These are phyloP conservation scores for Yponomeuta sedellus DNA, from an alignment of 2,888 invertebrate genomes.

Conservation along the genomic window DNA sequence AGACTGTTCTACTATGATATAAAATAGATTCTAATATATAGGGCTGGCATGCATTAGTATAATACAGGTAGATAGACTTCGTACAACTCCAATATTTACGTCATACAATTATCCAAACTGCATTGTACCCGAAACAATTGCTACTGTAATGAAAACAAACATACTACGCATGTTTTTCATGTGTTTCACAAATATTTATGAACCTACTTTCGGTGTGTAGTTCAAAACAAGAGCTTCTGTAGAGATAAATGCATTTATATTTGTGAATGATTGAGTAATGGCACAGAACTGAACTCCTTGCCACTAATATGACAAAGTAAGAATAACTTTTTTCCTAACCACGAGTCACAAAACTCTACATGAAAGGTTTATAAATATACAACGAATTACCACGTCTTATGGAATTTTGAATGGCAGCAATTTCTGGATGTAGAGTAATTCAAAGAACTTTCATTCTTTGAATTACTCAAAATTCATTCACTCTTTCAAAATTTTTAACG, in stretches of 20 bases:
- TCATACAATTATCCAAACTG: background rate
- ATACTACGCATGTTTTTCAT: too few species aligned
- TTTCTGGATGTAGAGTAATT: slow-evolving; percentile 21
- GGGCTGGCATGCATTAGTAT: background rate
- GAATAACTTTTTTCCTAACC: background rate
- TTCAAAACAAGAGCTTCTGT: slow-evolving; percentile 9
- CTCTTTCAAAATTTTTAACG: background rate
- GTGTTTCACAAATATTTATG: background rate
- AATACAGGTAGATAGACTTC: background rate
- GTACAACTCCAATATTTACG: background rate
- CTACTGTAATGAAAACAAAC: background rate
- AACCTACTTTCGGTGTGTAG: slow-evolving; percentile 2
- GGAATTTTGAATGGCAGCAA: slow-evolving; percentile 18
- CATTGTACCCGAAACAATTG: background rate
- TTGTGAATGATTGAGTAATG: background rate
- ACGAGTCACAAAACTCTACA: slow-evolving; percentile 13
- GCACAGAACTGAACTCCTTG: slow-evolving; percentile 15
- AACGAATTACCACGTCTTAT: slow-evolving; percentile 31
- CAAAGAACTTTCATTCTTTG: slow-evolving; percentile 17
- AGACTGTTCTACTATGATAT: slow-evolving; percentile 27
- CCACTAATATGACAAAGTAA: background rate
- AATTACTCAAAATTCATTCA: too few species aligned
- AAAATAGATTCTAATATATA: background rate
- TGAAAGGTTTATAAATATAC: slow-evolving; percentile 20
- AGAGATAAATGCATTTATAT: slow-evolving; percentile 12